A percentile compares a stretch with the other conserved stretches of the same genome.
Conservation (phyloP, 1,140 invertebrate genomes). For the Drosophila ironensis region DNA sequence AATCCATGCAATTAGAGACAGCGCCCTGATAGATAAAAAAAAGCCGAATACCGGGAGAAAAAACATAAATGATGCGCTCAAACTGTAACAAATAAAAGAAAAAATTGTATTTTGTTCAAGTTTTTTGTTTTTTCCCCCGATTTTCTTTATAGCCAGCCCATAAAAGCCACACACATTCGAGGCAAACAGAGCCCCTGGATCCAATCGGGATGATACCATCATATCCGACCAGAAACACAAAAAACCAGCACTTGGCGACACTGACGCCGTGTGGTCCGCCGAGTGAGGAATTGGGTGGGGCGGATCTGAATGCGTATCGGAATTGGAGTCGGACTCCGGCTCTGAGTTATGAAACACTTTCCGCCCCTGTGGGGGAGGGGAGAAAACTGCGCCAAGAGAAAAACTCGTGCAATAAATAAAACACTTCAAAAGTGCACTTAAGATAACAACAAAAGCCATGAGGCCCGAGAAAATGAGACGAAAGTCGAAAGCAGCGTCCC, state of each 20-base stretch:
- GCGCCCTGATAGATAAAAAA: slow-evolving; percentile 49
- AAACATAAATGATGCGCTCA: slow-evolving; percentile 43
- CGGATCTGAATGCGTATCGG: slow-evolving; percentile 24
- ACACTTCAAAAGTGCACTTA: slow-evolving; percentile 75
- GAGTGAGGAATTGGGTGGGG: slow-evolving; percentile 14
- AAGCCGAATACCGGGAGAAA: slow-evolving; percentile 1
- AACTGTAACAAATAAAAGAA: slow-evolving; percentile 61
- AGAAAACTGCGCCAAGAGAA: slow-evolving; percentile 18
- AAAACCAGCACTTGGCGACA: slow-evolving; percentile 62
- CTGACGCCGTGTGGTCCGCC: slow-evolving; percentile 70
- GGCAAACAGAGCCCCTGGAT: slow-evolving; percentile 42
- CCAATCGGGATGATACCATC: slow-evolving; percentile 60
- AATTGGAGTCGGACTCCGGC: slow-evolving; percentile 24
- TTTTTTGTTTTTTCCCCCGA: slow-evolving; percentile 17
- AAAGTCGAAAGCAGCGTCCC: slow-evolving; percentile 31
- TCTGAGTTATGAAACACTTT: slow-evolving; percentile 72
- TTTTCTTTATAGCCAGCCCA: slow-evolving; percentile 59
- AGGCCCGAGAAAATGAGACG: slow-evolving; percentile 21
- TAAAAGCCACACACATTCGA: slow-evolving; percentile 67
- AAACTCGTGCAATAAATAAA: slow-evolving; percentile 79
- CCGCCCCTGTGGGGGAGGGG: slow-evolving; percentile 16
- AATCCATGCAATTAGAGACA: slow-evolving; percentile 65
- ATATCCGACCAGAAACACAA: slow-evolving; percentile 38
- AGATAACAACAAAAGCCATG: slow-evolving; percentile 54
- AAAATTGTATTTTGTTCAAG: slow-evolving; percentile 45